Conservation (phyloP, 1,140 invertebrate genomes). For the Diorhabda carinulata region DNA sequence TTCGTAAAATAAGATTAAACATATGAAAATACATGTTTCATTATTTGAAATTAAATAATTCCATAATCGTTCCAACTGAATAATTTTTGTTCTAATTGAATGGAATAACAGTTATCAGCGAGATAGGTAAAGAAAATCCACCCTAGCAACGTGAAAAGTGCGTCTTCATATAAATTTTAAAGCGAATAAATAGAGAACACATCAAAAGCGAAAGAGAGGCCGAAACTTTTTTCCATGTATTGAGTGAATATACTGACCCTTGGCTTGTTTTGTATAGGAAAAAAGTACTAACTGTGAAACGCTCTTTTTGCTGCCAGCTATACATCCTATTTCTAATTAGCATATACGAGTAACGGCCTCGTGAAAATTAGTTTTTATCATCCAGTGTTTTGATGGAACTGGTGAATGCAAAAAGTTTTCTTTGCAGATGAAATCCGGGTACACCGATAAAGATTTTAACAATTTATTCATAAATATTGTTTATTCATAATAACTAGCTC, state of each 20-base stretch:
- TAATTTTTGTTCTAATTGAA: too few species aligned
- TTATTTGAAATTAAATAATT: too few species aligned
- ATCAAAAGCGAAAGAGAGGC: slow-evolving; percentile 36
- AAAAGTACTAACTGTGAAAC: slow-evolving; percentile 38
- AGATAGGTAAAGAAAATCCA: neutral
- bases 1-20: too few species aligned
- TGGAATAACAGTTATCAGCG: too few species aligned
- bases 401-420: slow-evolving; percentile 9
- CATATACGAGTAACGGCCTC: slow-evolving; percentile 34
- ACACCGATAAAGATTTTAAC: too few species aligned
- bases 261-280: slow-evolving; percentile 39
- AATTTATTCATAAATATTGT: too few species aligned
- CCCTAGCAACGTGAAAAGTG: slow-evolving; percentile 11
- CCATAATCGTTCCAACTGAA: too few species aligned
- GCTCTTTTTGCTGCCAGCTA: slow-evolving; percentile 39
- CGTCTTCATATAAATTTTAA: slow-evolving; percentile 22
- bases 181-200: slow-evolving; percentile 23
- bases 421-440: neutral
- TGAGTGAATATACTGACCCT: slow-evolving; percentile 40
- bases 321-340: slow-evolving; percentile 43
- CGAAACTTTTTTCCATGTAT: slow-evolving; percentile 36
- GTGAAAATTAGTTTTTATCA: slow-evolving; percentile 40
- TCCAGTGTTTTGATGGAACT: slow-evolving; percentile 18
- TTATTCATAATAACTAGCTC: too few species aligned
- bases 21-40: too few species aligned